These are phyloP conservation scores for Nothocercus julius DNA, from an alignment of 2,113 vertebrate species.

Conservation along the genomic window DNA sequence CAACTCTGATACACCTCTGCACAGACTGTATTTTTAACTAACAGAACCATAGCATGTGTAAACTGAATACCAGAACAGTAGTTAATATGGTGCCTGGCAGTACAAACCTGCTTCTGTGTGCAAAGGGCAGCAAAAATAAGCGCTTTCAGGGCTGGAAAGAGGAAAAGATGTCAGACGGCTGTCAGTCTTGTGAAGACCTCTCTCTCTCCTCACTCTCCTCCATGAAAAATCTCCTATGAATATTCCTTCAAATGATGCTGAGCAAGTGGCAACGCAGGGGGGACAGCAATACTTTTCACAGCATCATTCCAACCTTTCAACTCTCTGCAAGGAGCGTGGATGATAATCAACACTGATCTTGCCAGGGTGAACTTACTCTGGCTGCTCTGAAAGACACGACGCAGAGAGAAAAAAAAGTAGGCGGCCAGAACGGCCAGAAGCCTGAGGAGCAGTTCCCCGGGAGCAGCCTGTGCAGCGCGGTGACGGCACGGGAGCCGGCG, in stretches of 20 bases:
- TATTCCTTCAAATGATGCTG: not conserved
- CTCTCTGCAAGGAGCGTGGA: not conserved
- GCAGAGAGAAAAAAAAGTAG: not conserved
- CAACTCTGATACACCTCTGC: not conserved
- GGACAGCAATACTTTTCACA: not conserved
- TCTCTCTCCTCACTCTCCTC: not conserved
- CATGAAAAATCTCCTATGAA: not conserved
- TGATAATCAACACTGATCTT: not conserved
- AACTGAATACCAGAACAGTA: not conserved
- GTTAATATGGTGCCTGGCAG: not conserved
- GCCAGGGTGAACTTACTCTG: not conserved
- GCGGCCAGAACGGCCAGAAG: fast-evolving
- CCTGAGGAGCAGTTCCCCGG: not conserved
- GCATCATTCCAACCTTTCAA: not conserved
- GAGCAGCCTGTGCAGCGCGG: not conserved
- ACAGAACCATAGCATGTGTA: not conserved
- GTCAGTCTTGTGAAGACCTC: not conserved
- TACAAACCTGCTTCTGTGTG: not conserved
- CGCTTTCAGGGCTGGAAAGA: not conserved
- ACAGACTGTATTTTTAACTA: not conserved
- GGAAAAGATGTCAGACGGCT: not conserved
- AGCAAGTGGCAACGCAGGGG: not conserved
- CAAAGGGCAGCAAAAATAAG: conserved; percentile 36
- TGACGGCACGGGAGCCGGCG: not conserved
- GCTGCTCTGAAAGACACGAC: not conserved